Evolutionary conservation across 2,888 invertebrate genomes (phyloP).

Genomic region (Sinodicranocentrus sp.): DNA sequence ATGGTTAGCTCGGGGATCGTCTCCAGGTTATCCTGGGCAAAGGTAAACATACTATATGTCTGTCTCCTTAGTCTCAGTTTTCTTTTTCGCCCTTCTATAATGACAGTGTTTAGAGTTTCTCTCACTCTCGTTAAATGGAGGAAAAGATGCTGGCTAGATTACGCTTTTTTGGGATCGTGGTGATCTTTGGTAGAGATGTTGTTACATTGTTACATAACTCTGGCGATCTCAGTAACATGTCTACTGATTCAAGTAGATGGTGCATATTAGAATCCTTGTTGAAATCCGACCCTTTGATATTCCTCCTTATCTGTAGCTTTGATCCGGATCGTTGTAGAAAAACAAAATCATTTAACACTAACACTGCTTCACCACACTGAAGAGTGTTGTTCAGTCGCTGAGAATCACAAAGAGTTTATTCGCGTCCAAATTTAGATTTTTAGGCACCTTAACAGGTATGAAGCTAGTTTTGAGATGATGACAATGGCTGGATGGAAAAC

Average conservation of each 20-base stretch:
- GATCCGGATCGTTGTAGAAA: slow-evolving; percentile 10
- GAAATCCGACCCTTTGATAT: slow-evolving; percentile 13
- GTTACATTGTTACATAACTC: no score
- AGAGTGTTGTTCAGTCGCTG: neutral
- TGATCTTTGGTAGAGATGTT: neutral
- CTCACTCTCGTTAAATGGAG: neutral
- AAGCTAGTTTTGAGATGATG: neutral
- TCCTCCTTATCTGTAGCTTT: slow-evolving; percentile 7
- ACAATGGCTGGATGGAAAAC: neutral
- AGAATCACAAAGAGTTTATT: neutral
- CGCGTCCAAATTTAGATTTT: slow-evolving; percentile 8
- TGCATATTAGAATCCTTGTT: neutral
- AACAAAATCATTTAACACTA: slow-evolving; percentile 1
- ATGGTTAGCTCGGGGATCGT: no score
- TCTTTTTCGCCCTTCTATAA: neutral
- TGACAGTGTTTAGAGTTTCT: neutral
- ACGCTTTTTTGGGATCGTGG: neutral
- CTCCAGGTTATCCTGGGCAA: no score
- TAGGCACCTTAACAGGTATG: neutral
- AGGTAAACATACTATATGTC: neutral
- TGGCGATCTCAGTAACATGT: no score
- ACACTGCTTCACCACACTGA: neutral
- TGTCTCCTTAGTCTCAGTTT: neutral
- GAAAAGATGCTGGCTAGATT: neutral
- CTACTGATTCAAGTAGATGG: no score